A percentile compares a stretch with the other conserved stretches of the same genome.
These are phyloP conservation scores for Sander vitreus DNA, from an alignment of 2,113 vertebrate genomes.

Conservation along the genomic window DNA sequence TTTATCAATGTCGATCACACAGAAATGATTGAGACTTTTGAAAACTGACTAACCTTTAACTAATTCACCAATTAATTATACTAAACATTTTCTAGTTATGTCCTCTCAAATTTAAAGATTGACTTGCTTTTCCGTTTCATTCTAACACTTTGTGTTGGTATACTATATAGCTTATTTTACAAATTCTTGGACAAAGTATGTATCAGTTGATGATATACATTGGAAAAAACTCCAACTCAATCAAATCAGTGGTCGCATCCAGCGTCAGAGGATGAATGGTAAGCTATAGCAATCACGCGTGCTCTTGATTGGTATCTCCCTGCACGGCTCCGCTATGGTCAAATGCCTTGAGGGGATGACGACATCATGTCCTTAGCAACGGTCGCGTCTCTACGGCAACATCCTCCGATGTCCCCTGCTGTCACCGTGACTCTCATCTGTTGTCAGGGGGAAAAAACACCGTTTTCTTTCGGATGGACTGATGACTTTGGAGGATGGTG, in stretches of 20 bases:
- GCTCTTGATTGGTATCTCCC: neutral
- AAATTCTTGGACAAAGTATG: neutral
- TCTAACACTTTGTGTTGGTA: neutral
- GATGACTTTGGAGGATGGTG: conserved; percentile 11
- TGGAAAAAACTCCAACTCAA: neutral
- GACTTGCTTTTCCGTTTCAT: too few relatives aligned
- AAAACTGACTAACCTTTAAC: neutral
- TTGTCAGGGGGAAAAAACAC: conserved; percentile 4
- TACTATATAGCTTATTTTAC: neutral
- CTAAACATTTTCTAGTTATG: neutral
- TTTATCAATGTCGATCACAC: neutral
- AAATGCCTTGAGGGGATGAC: conserved; percentile 54
- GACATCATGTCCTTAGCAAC: conserved; percentile 80
- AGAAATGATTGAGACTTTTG: too few relatives aligned
- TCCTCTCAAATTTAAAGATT: neutral
- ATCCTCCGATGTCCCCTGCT: conserved; percentile 63
- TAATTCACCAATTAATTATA: neutral
- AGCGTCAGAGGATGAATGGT: conserved; percentile 2
- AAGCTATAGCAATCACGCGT: neutral
- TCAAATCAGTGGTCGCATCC: neutral
- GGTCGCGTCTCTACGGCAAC: conserved; percentile 83
- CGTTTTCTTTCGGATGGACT: neutral
- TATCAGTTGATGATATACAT: neutral
- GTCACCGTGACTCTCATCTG: conserved; percentile 44
- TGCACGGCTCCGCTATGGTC: neutral